These are phyloP conservation scores for Notothenia rossii DNA, from an alignment of 2,113 vertebrate species.

Conservation along the genomic window DNA sequence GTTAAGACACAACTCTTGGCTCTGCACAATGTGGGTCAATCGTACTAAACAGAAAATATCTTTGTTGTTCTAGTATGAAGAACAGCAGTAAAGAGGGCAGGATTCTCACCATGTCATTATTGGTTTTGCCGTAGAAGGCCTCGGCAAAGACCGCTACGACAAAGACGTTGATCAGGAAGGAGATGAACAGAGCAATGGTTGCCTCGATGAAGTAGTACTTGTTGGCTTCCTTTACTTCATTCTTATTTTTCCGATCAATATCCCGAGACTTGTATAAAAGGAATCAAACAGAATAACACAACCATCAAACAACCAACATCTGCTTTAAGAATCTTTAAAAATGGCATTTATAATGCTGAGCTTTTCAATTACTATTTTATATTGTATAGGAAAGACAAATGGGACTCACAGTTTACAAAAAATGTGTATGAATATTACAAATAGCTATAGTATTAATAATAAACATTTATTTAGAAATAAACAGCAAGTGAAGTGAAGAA, in stretches of 20 bases:
- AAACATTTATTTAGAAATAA: not conserved
- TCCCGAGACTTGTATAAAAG: conserved; percentile 88
- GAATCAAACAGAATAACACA: not conserved
- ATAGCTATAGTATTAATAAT: not conserved
- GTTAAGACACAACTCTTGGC: not conserved
- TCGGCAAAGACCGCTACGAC: conserved; percentile 94
- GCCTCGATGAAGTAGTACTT: conserved; percentile 98
- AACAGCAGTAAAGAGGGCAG: not conserved
- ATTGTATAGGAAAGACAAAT: not conserved
- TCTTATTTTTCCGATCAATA: conserved; percentile 88
- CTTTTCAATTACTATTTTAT: not conserved
- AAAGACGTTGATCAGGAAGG: conserved; percentile 98
- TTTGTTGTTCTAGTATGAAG: not conserved
- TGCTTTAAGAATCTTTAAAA: not conserved
- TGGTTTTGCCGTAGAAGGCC: conserved; percentile 90
- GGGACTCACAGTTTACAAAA: too few relatives aligned
- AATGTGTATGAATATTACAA: too few relatives aligned
- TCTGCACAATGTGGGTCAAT: not conserved
- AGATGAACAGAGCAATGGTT: conserved; percentile 92
- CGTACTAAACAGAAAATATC: not conserved
- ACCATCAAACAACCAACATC: not conserved
- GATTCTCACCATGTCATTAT: conserved; percentile 87
- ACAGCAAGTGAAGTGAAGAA: too few relatives aligned
- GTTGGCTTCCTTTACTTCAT: conserved; percentile 92
- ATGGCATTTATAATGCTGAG: not conserved